Evolutionary conservation across 1,140 invertebrate species (phyloP).

Genomic region (Nylanderia fulva): DNA sequence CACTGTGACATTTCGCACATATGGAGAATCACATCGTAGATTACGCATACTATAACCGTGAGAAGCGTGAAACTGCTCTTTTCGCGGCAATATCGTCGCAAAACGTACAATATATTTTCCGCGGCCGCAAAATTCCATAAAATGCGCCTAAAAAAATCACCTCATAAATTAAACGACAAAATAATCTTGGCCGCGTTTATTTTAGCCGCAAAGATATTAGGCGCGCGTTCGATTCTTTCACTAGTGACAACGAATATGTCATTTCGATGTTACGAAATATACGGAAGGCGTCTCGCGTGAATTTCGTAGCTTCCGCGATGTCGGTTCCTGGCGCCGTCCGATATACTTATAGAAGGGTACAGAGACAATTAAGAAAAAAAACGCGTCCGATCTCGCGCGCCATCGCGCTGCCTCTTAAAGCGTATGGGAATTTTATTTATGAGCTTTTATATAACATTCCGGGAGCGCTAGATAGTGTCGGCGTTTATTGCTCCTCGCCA

Average conservation of each 20-base stretch:
- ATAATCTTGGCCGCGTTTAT: slow-evolving; percentile 22
- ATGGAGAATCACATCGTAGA: not conserved
- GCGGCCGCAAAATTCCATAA: slow-evolving; percentile 10
- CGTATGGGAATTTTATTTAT: slow-evolving; percentile 80
- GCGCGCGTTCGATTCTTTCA: not conserved
- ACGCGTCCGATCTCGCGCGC: not conserved
- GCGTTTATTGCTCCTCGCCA: slow-evolving; percentile 74
- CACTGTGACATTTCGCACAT: not conserved
- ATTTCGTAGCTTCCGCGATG: slow-evolving; percentile 20
- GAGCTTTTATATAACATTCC: slow-evolving; percentile 77
- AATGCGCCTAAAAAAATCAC: slow-evolving; percentile 21
- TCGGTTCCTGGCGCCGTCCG: slow-evolving; percentile 10
- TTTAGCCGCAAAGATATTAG: slow-evolving; percentile 41
- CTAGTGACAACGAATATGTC: not conserved
- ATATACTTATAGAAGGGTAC: not conserved
- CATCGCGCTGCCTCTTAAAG: slow-evolving; percentile 13
- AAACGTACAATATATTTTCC: not conserved
- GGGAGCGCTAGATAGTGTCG: slow-evolving; percentile 66
- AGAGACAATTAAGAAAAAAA: slow-evolving; percentile 74
- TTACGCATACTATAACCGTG: not conserved
- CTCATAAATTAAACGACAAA: slow-evolving; percentile 35
- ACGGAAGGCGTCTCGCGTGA: slow-evolving; percentile 21
- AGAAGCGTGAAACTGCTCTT: not conserved
- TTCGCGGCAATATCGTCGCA: not conserved
- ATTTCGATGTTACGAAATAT: slow-evolving; percentile 42